Conservation (phyloP, 2,888 invertebrate species). For the Bimastos eiseni region DNA sequence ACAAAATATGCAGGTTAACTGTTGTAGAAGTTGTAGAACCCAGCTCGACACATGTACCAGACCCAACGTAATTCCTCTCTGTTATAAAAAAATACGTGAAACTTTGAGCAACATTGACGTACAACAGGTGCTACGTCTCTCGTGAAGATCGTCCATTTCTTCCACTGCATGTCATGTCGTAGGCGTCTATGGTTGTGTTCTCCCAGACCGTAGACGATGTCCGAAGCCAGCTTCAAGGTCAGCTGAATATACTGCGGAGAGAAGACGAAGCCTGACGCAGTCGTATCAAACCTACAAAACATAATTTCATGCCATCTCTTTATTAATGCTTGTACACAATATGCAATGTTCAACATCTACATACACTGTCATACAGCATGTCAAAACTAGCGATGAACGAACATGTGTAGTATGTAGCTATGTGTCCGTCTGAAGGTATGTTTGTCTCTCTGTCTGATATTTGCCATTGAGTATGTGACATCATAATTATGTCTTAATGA, state of each 20-base stretch:
- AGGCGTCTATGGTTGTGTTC: slow-evolving; percentile 53
- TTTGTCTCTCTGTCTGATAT: neutral
- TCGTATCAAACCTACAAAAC: slow-evolving; percentile 47
- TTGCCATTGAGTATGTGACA: neutral
- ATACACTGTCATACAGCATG: no score
- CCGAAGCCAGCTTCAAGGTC: slow-evolving; percentile 48
- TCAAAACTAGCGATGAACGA: no score
- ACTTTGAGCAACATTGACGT: slow-evolving; percentile 29
- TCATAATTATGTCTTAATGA: neutral
- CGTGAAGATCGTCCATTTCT: slow-evolving; percentile 54
- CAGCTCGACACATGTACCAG: no score
- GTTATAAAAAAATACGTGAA: neutral
- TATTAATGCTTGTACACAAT: no score
- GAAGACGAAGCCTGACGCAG: slow-evolving; percentile 47
- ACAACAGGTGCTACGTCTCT: slow-evolving; percentile 52
- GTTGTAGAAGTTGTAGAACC: no score
- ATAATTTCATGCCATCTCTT: no score
- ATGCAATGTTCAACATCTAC: no score
- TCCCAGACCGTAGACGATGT: slow-evolving; percentile 53
- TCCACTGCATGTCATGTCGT: slow-evolving; percentile 53
- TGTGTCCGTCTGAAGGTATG: neutral
- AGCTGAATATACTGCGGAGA: slow-evolving; percentile 53
- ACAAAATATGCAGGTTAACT: no score
- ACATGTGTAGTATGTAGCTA: no score
- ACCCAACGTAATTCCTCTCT: neutral